A percentile compares a stretch with the other conserved stretches of the same genome.
Conservation (phyloP, 2,113 vertebrate genomes). For the Potamarius usumacintae region DNA sequence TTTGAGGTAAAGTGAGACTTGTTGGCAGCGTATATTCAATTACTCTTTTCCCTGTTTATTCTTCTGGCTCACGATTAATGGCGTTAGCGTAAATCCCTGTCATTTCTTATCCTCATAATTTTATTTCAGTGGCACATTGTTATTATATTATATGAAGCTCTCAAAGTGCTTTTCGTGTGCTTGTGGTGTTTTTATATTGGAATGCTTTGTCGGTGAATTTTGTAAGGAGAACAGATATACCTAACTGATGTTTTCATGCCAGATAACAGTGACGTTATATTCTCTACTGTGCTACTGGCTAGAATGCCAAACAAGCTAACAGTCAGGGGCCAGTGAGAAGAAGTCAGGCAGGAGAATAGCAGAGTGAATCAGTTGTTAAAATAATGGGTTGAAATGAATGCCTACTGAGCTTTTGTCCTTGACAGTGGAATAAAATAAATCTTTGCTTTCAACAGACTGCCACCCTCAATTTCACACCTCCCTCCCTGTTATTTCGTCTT, state of each 20-base stretch:
- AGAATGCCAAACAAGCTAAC: neutral
- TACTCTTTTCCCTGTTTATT: slow-evolving; percentile 13
- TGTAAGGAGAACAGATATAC: neutral
- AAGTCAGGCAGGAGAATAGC: neutral
- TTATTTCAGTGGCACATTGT: neutral
- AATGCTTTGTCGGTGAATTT: neutral
- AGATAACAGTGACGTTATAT: slow-evolving; percentile 26
- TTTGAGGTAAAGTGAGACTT: neutral
- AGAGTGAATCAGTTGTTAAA: slow-evolving; percentile 23
- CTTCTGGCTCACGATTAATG: neutral
- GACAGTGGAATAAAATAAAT: slow-evolving; percentile 36
- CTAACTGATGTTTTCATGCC: neutral
- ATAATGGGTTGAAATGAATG: slow-evolving; percentile 20
- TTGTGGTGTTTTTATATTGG: neutral
- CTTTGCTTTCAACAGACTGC: slow-evolving; percentile 35
- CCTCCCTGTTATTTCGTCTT: slow-evolving; percentile 2
- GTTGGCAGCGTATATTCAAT: neutral
- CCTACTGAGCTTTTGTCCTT: slow-evolving; percentile 35
- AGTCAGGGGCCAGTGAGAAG: slow-evolving; percentile 10
- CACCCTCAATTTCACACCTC: slow-evolving; percentile 27
- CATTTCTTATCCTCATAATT: neutral
- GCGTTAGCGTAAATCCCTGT: neutral
- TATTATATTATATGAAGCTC: neutral
- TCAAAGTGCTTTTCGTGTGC: slow-evolving; percentile 1
- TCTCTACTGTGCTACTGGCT: neutral